Conservation (phyloP, 2,888 invertebrate genomes). For the Drosophila nigricruria region DNA sequence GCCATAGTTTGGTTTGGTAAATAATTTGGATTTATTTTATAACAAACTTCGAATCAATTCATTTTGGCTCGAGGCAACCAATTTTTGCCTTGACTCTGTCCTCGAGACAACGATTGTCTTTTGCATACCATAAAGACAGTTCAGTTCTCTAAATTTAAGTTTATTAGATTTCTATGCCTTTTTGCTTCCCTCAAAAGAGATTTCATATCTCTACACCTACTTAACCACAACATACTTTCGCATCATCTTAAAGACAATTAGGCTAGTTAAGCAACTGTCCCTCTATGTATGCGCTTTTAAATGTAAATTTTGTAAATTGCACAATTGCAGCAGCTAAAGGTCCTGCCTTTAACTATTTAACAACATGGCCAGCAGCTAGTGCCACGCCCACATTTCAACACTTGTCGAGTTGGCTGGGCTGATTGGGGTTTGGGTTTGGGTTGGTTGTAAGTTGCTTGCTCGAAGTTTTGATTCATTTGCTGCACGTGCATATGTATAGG, state of each 20-base stretch:
- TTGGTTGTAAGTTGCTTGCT: constrained; percentile 29
- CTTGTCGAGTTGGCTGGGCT: constrained; percentile 27
- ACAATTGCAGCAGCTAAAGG: constrained; percentile 4
- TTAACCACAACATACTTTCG: background rate
- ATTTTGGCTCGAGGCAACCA: too few species aligned
- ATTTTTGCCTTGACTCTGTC: background rate
- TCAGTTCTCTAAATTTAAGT: too few species aligned
- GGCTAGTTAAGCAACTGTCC: background rate
- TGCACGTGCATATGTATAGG: constrained; percentile 48
- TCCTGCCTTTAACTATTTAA: constrained; percentile 22
- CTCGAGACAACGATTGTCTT: background rate
- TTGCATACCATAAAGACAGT: background rate
- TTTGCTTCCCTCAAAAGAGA: too few species aligned
- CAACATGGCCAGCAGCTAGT: constrained; percentile 4
- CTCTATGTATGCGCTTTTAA: background rate
- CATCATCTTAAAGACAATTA: background rate
- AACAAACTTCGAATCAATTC: too few species aligned
- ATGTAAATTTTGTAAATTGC: background rate
- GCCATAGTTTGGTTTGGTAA: too few species aligned
- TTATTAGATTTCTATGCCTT: too few species aligned
- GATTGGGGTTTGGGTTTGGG: background rate
- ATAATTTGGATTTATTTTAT: too few species aligned
- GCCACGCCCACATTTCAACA: constrained; percentile 45
- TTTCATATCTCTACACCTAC: too few species aligned
- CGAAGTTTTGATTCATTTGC: constrained; percentile 67